Base-by-base conservation (phyloP, 2,888 invertebrate species). In the Sarcophaga subvicina region DNA sequence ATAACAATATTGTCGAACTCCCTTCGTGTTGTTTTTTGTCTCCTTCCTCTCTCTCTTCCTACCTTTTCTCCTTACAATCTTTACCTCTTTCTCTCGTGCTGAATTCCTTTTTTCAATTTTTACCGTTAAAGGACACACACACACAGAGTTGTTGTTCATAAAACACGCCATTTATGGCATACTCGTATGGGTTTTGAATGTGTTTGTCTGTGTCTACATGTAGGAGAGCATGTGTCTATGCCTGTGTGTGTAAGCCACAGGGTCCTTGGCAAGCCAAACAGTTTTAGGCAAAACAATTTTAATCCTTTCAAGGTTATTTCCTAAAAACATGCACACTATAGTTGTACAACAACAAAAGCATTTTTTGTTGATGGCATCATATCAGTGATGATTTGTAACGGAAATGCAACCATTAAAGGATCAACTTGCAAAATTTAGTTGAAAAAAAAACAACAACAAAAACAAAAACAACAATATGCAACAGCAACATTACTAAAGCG, bases 301-400 rank as follows among this genome's bases (percentile, higher is more conserved):
- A 84, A 71, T 71, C 64, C 27, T 71, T 85, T 85, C 84, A 87
- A 87, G 84, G 84, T 82, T 82, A 82, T 77, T 76, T 84, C 70
- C 73, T 63, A 14, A 17, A 81, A 17, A 54, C 14, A 17, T 5
- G 17, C 54, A 54, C 54, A 54, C 1, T 54, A 5, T 14, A 54
- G 17, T 54, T 14, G 17, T 54, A 54, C 37, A 37, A 37, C 37
- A 37, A 8, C 37, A 37, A 37, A 8, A 8, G 8, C 37, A 8
- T 37, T 37, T 37, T 37, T 63, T 66, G 22, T 66, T 66, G 17
- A 66, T 54, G 14, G 17, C 17, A 54, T 17, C 12, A 54, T 54
- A 54, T 54, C 54, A 54, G 54, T 80, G 80, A 83, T 66, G 81
- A 72, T 71, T 84, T 84, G 75, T 76, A 84, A 71, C 78, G 87